phyloP scores from a whole-genome alignment of 1,140 invertebrate species.

The Drosophila serrata region DNA sequence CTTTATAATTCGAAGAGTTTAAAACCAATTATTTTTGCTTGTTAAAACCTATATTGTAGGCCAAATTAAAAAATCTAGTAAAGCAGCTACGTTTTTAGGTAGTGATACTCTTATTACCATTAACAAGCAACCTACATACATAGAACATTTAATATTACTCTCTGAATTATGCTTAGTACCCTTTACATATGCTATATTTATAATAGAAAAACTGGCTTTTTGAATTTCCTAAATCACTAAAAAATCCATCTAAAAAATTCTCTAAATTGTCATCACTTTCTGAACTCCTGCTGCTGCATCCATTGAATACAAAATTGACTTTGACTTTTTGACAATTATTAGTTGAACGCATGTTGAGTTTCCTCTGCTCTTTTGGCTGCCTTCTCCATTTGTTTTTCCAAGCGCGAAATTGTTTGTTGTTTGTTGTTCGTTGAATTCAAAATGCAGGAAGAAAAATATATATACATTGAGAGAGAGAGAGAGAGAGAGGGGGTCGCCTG shows the following conservation, averaged over 20 bases:
- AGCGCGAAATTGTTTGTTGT: constrained; percentile 83
- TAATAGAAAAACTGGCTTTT: too few species aligned
- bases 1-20: too few species aligned
- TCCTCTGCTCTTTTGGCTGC: constrained; percentile 50
- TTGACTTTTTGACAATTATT: constrained; percentile 82
- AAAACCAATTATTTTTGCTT: too few species aligned
- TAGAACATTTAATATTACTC: too few species aligned
- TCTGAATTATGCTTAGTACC: too few species aligned
- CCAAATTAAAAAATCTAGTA: too few species aligned
- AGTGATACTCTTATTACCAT: too few species aligned
- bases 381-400: constrained; percentile 71
- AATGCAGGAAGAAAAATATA: constrained; percentile 45
- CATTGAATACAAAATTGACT: constrained; percentile 65
- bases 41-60: too few species aligned
- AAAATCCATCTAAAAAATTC: not conserved
- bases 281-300: constrained; percentile 36
- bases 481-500: constrained; percentile 9
- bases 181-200: too few species aligned
- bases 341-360: constrained; percentile 77
- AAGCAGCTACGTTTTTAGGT: too few species aligned
- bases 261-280: not conserved
- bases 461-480: not conserved
- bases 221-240: too few species aligned
- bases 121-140: too few species aligned
- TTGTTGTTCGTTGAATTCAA: constrained; percentile 65